Evolutionary conservation across 2,797 vertebrate genomes (phyloP), one percentile per base, ranked within the genome.

Genomic region (Sus cebifrons): DNA sequence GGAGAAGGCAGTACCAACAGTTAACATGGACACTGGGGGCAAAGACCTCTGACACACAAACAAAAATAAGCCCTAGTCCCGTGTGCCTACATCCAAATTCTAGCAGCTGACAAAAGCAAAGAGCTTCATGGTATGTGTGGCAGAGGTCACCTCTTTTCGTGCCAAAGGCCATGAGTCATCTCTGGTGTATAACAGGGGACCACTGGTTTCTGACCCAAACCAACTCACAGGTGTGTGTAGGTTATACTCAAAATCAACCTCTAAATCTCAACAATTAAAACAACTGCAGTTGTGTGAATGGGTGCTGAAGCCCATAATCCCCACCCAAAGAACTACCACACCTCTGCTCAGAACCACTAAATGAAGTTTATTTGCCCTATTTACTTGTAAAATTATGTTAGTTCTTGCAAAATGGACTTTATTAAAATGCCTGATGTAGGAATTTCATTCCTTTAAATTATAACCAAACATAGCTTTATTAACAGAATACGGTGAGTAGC

Each of bases 281-380:
- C 0, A 11, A 56, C 0, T 58, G 23, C 70, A 56, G 92, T 0
- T 75, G 60, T 82, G 78, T 40, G 64, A 96, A 65, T 52, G 64
- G 94, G 88, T 92, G 89, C 8, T 44, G 20, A 21, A 75, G 40
- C 65, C 62, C 70, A 97, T 96, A 92, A 84, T 49, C 18, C 52
- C 15, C 15, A 73, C 5, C 21, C 23, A 3, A 65, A n/a, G 68
- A 88, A 91, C 94, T 81, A 3, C 0, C 96, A 92, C 85, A 14
- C 13, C 85, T 52, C 95, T 91, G 60, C 84, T 93, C 84, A 92
- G 91, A 97, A 93, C 87, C 89, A 93, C 0, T 0, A 91, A 86
- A 14, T 79, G 52, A 91, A 93, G 64, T 71, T 29, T 23, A 0
- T 86, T 77, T 44, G 68, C 68, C 40, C 67, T 49, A n/a, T 89